A percentile compares a stretch with the other conserved stretches of the same genome.
phyloP scores from a whole-genome alignment of 1,140 invertebrate genomes.

The Phocides pigmalion region DNA sequence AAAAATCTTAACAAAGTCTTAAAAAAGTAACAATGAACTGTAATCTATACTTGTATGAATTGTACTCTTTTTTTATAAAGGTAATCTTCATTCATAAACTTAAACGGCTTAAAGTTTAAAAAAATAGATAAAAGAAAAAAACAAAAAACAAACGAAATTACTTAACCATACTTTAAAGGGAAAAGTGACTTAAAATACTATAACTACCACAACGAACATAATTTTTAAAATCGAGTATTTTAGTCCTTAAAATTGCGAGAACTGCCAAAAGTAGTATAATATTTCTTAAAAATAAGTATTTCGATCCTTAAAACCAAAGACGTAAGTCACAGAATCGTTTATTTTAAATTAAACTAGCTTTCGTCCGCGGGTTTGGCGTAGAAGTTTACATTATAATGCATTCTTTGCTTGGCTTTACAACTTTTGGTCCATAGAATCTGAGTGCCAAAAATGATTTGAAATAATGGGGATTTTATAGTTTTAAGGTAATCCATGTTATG shows the following conservation, averaged over 20 bases:
- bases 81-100: conserved; percentile 17
- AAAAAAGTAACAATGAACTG: conserved; percentile 8
- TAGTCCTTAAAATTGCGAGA: conserved; percentile 58
- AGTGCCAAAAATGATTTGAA: too few species aligned
- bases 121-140: conserved; percentile 4
- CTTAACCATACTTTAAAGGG: background rate
- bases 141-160: conserved; percentile 14
- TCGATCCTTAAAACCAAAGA: background rate
- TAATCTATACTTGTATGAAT: conserved; percentile 8
- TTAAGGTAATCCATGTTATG: too few species aligned
- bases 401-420: too few species aligned
- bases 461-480: too few species aligned
- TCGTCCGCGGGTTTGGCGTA: too few species aligned
- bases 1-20: conserved; percentile 2
- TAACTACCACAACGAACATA: too few species aligned
- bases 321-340: conserved; percentile 8
- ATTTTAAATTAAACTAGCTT: background rate
- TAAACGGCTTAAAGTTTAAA: conserved; percentile 14
- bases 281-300: background rate
- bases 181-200: conserved; percentile 37
- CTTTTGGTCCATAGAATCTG: too few species aligned
- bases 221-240: too few species aligned
- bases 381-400: too few species aligned
- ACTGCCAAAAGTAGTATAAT: conserved; percentile 20
- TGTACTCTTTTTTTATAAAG: background rate